A percentile compares a stretch with the other conserved stretches of the same genome.
Evolutionary conservation across 2,888 invertebrate genomes (phyloP).

Genomic region (Harpalus rubripes): DNA sequence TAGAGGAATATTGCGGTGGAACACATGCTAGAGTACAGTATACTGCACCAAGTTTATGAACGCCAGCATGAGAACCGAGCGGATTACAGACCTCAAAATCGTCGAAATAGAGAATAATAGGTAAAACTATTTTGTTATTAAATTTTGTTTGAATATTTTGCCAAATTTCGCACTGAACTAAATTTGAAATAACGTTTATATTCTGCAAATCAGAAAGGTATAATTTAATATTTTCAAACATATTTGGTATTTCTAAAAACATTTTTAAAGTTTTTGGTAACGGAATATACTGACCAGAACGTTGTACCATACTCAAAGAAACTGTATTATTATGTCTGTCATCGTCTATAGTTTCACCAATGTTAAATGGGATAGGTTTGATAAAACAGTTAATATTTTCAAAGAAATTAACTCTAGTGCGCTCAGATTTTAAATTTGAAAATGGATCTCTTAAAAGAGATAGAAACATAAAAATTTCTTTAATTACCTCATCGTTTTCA

Average conservation of each 20-base stretch:
- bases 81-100: too few relatives aligned
- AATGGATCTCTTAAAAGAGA: too few relatives aligned
- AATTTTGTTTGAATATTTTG: too few relatives aligned
- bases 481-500: too few relatives aligned
- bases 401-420: too few relatives aligned
- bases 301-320: background rate
- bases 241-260: background rate
- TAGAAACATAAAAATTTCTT: too few relatives aligned
- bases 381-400: too few relatives aligned
- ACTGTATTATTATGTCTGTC: background rate
- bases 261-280: background rate
- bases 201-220: background rate
- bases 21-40: background rate
- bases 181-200: background rate
- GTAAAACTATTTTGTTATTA: too few relatives aligned
- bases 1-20: background rate
- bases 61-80: background rate
- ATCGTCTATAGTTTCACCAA: background rate
- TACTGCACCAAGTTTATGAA: background rate
- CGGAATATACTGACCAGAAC: background rate
- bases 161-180: background rate
- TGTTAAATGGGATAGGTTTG: background rate
- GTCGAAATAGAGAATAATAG: too few relatives aligned
- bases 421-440: too few relatives aligned
- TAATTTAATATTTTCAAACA: conserved; percentile 3